Conservation (phyloP, 2,113 vertebrate genomes). For the Sminthopsis crassicaudata region DNA sequence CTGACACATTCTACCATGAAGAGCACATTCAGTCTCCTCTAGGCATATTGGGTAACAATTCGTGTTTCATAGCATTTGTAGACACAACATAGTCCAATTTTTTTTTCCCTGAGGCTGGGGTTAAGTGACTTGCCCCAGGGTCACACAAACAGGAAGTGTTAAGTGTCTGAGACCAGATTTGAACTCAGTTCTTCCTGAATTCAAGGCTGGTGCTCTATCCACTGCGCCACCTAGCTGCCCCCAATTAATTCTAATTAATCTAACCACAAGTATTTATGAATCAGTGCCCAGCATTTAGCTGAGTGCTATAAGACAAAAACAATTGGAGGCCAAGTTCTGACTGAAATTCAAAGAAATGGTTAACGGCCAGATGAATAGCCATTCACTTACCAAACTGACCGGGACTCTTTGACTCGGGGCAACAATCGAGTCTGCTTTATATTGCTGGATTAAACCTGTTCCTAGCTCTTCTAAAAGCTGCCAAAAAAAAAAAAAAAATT, state of each 20-base stretch:
- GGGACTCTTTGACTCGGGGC: slow-evolving; percentile 85
- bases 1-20: background rate
- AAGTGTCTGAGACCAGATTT: too few relatives aligned
- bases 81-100: background rate
- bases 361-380: background rate
- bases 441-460: slow-evolving; percentile 92
- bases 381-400: slow-evolving; percentile 84
- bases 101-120: too few relatives aligned
- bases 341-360: background rate
- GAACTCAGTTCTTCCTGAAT: too few relatives aligned
- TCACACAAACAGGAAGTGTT: too few relatives aligned
- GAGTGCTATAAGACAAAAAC: background rate
- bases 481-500: slow-evolving; percentile 61
- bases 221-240: too few relatives aligned
- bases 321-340: background rate
- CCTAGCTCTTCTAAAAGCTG: slow-evolving; percentile 97
- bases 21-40: background rate
- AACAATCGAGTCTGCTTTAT: slow-evolving; percentile 86
- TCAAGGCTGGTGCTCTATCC: too few relatives aligned
- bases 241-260: background rate
- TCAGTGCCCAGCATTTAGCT: background rate
- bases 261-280: background rate
- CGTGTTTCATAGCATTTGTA: background rate
- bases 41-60: background rate
- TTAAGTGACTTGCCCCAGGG: too few relatives aligned